Percentiles rank a stretch among this genome's conserved stretches.
These are phyloP conservation scores for Lithobates pipiens DNA, from an alignment of 2,797 vertebrate species.

Conservation along the genomic window DNA sequence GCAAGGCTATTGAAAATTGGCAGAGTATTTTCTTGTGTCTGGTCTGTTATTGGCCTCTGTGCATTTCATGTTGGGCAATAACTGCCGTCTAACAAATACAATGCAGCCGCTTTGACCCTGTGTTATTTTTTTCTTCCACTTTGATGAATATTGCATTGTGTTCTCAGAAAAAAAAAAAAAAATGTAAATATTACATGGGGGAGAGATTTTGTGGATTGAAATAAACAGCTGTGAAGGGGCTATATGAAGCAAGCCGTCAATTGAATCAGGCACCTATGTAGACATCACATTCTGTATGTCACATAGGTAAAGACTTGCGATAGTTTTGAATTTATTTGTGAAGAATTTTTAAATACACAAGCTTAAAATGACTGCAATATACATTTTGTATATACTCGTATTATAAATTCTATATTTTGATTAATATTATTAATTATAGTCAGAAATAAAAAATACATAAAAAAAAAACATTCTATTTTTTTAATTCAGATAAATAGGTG, in stretches of 20 bases:
- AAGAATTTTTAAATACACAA: too few species aligned
- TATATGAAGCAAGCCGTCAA: background rate
- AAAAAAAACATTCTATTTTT: too few species aligned
- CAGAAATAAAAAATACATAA: too few species aligned
- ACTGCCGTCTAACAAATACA: conserved; percentile 4
- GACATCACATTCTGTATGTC: too few species aligned
- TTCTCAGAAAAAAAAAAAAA: background rate
- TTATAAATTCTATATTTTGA: too few species aligned
- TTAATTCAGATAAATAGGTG: too few species aligned
- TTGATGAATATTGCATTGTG: background rate
- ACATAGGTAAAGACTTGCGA: too few species aligned
- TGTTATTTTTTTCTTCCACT: background rate
- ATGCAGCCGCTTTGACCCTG: background rate
- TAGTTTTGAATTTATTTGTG: too few species aligned
- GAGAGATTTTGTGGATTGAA: background rate
- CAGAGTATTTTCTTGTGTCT: background rate
- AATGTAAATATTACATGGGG: background rate
- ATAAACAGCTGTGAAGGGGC: background rate
- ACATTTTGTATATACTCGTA: too few species aligned
- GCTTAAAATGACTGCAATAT: too few species aligned
- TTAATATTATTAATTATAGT: too few species aligned
- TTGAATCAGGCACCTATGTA: too few species aligned
- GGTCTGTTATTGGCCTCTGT: conserved; percentile 19
- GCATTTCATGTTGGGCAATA: conserved; percentile 24
- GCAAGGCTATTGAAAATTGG: conserved; percentile 24